A percentile compares a stretch with the other conserved stretches of the same genome.
Evolutionary conservation across 2,113 vertebrate genomes (phyloP).

Genomic region (Talpa occidentalis): DNA sequence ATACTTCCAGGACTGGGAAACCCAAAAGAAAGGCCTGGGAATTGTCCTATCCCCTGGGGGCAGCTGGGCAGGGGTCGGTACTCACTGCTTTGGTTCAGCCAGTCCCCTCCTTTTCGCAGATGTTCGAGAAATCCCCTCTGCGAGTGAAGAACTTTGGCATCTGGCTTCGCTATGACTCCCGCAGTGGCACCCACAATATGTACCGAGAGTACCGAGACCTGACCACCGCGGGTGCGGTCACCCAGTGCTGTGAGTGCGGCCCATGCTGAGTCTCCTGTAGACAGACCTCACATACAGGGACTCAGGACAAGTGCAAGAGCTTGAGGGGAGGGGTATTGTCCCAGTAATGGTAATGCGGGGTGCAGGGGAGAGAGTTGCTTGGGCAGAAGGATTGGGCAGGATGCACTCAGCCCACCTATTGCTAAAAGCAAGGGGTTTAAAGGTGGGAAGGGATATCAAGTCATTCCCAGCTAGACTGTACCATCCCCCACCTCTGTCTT

Average conservation of each 20-base stretch:
- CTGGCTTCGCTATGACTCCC: constrained; percentile 98
- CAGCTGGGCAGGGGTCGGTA: neutral
- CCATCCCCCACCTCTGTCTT: fast-evolving
- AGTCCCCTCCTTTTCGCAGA: constrained; percentile 82
- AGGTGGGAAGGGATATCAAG: neutral
- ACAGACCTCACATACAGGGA: no score
- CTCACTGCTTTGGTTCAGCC: no score
- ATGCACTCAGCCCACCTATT: neutral
- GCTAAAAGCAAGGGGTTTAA: neutral
- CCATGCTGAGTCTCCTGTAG: neutral
- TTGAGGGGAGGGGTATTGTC: no score
- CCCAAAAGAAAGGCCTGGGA: neutral
- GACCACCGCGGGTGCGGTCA: constrained; percentile 97
- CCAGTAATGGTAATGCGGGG: neutral
- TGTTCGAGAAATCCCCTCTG: constrained; percentile 95
- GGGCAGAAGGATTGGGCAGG: neutral
- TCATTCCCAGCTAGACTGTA: neutral
- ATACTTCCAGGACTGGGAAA: no score
- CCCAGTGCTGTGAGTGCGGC: constrained; percentile 95
- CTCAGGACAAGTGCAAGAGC: neutral
- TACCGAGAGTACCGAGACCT: constrained; percentile 98
- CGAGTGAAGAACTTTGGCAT: constrained; percentile 98
- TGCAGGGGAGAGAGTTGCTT: neutral
- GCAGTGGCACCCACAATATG: constrained; percentile 99
- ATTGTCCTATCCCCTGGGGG: neutral